A percentile compares a stretch with the other conserved stretches of the same genome.
Evolutionary conservation across 2,113 vertebrate genomes (phyloP).

Genomic region (Channa argus): DNA sequence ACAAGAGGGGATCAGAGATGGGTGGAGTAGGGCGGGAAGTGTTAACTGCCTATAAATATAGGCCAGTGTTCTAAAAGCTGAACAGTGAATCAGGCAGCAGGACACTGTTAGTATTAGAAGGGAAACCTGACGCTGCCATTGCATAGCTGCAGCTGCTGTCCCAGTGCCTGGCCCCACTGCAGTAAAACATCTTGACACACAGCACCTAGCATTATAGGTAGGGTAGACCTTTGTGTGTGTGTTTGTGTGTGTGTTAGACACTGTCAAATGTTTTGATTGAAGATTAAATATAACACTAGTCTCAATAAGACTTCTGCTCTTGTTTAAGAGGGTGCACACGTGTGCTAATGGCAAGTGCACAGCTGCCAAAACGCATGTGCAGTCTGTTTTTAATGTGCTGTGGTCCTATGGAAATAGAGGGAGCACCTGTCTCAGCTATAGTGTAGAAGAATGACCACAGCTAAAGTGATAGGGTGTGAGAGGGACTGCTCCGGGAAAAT

Average conservation of each 20-base stretch:
- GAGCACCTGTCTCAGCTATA: slow-evolving; percentile 80
- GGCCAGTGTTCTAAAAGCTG: slow-evolving; percentile 92
- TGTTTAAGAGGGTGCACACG: not conserved
- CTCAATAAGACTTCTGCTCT: not conserved
- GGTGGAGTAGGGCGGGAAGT: slow-evolving; percentile 79
- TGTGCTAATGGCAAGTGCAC: slow-evolving; percentile 21
- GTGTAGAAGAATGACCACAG: slow-evolving; percentile 77
- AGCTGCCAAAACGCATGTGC: slow-evolving; percentile 23
- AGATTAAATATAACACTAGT: not conserved
- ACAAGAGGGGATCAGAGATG: slow-evolving; percentile 39
- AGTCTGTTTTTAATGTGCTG: slow-evolving; percentile 76
- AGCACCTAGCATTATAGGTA: slow-evolving; percentile 59
- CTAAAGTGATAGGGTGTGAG: slow-evolving; percentile 69
- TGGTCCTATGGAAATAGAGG: slow-evolving; percentile 81
- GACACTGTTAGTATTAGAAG: slow-evolving; percentile 83
- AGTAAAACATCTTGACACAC: slow-evolving; percentile 87
- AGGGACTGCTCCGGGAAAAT: slow-evolving; percentile 23
- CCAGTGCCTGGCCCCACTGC: slow-evolving; percentile 85
- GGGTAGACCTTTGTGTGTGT: not conserved
- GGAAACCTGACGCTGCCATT: slow-evolving; percentile 87
- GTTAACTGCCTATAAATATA: slow-evolving; percentile 92
- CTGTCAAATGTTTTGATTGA: too few species aligned
- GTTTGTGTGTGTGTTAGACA: too few species aligned
- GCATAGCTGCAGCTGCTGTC: slow-evolving; percentile 89
- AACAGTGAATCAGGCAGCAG: slow-evolving; percentile 88